Base-by-base conservation (phyloP, 1,140 invertebrate species). In the Drosophila pallidifrons region DNA sequence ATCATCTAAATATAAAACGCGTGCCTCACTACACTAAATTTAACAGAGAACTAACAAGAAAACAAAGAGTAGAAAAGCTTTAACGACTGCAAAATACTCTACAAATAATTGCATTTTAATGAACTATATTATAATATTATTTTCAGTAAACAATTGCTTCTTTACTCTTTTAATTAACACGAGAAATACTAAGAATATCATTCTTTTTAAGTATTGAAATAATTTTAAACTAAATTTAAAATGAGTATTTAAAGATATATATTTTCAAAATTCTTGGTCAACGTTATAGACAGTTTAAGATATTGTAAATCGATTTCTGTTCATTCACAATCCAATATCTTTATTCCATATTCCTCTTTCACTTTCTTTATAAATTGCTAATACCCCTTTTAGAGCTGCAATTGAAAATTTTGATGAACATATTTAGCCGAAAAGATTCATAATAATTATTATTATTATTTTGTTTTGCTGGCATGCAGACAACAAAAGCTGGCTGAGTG, bases 1-100 rank as follows among this genome's bases (percentile, higher is more conserved):
- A 80, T 83, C 80, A 59, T 77, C 85, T 87, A 87, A 83, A 70
- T 87, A 89, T 87, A 87, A 88, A 87, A 78, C 83, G 83, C 80
- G 83, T 83, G 83, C 73, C 83, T 87, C 83, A 88, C 71, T 77
- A 43, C 72, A 77, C 82, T 83, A 88, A 81, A 75, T 81, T 59
- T 83, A 75, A 82, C 30, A 57, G 15, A n/a, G 15, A 46, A 57
- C 43, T 25, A 30, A 30, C 25, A 52, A 16, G 43, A 25, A 25
- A 30, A 5, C 3, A 38, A 11, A 28, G 4, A 41, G 3, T 58
- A 28, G 3, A 10, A 4, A 10, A 1, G 3, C 1, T n/a, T 28
- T 1, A 2, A n/a, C 55, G 55, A 58, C 55, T 45, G 6, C 7
- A 7, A 43, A 58, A 45, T 58, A 45, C 55, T 20, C 52, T 51